Conservation (phyloP, 2,113 vertebrate genomes). For the Urocolius indicus region DNA sequence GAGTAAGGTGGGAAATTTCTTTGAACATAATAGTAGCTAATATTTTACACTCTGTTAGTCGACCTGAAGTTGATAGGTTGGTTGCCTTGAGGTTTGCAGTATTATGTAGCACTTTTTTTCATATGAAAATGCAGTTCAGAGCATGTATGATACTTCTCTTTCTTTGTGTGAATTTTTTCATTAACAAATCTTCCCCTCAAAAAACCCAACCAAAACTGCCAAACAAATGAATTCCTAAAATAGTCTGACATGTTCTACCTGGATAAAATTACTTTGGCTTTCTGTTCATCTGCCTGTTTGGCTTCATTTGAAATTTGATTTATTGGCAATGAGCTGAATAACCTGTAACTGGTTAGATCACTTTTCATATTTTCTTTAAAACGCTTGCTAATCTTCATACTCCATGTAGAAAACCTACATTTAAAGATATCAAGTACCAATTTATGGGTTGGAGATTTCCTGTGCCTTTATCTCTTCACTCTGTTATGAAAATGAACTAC, state of each 20-base stretch:
- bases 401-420: not conserved
- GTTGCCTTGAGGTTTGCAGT: not conserved
- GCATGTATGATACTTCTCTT: not conserved
- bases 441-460: not conserved
- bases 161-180: not conserved
- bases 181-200: not conserved
- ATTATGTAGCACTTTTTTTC: not conserved
- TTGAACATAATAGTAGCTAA: not conserved
- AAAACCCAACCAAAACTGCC: not conserved
- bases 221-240: too few relatives aligned
- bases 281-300: not conserved
- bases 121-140: not conserved
- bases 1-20: not conserved
- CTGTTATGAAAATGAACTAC: not conserved
- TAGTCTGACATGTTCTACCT: not conserved
- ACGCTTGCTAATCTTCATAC: not conserved
- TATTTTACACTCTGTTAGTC: not conserved
- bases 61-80: not conserved
- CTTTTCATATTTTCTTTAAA: not conserved
- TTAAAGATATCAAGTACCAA: not conserved
- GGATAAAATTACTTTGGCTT: not conserved
- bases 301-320: not conserved
- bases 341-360: not conserved
- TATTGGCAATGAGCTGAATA: not conserved
- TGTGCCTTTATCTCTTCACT: not conserved